A percentile compares a stretch with the other conserved stretches of the same genome.
phyloP scores from a whole-genome alignment of 2,113 vertebrate genomes.

The Corydoras sp. region DNA sequence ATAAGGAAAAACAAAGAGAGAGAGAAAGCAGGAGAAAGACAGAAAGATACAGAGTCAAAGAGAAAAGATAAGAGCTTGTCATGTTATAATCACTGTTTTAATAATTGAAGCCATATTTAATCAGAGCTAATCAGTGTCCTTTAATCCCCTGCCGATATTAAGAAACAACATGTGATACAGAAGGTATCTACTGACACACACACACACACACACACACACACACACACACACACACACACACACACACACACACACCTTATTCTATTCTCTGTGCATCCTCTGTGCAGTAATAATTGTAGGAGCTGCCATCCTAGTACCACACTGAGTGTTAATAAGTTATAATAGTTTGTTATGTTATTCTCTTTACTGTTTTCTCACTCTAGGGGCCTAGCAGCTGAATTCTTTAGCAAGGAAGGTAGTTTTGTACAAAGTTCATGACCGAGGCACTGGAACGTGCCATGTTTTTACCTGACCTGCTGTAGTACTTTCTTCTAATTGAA shows the following conservation, averaged over 20 bases:
- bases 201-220: slow-evolving; percentile 4
- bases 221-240: neutral
- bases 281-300: slow-evolving; percentile 3
- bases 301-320: slow-evolving; percentile 1
- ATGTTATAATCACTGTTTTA: slow-evolving; percentile 14
- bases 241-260: slow-evolving; percentile 1
- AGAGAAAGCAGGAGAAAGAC: neutral
- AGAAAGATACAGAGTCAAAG: neutral
- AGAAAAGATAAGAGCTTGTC: neutral
- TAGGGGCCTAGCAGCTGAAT: neutral
- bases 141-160: neutral
- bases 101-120: neutral
- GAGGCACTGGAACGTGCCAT: slow-evolving; percentile 10
- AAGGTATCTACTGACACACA: neutral
- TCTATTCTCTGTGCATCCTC: neutral
- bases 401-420: slow-evolving; percentile 19
- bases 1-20: too few species aligned
- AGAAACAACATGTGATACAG: neutral
- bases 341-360: neutral
- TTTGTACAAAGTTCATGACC: slow-evolving; percentile 33
- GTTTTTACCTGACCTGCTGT: slow-evolving; percentile 26
- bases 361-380: neutral
- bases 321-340: neutral
- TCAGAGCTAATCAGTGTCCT: neutral
- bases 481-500: slow-evolving; percentile 30